These are phyloP conservation scores for Siphonodentalium dalli DNA, from an alignment of 2,888 invertebrate species.

Conservation along the genomic window DNA sequence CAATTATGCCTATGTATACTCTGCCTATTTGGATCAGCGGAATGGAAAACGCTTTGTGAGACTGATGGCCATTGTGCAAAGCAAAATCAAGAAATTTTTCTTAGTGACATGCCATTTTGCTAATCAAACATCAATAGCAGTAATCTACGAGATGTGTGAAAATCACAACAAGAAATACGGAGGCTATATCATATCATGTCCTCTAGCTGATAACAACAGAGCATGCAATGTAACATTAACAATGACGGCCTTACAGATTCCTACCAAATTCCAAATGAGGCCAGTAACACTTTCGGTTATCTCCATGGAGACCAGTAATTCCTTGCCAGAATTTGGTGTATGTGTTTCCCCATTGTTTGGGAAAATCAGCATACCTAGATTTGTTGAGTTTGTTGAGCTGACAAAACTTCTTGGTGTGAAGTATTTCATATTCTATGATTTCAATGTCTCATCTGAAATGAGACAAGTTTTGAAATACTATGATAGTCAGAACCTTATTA, in stretches of 20 bases:
- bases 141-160: conserved; percentile 52
- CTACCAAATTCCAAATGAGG: no score
- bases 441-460: conserved; percentile 30
- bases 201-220: conserved; percentile 22
- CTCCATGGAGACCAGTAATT: conserved; percentile 4
- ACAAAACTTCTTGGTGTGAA: conserved; percentile 51
- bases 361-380: conserved; percentile 30
- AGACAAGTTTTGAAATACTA: conserved; percentile 41
- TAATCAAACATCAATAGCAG: conserved; percentile 14
- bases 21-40: conserved; percentile 55
- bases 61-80: conserved; percentile 35
- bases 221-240: conserved; percentile 30
- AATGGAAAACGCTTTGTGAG: conserved; percentile 31
- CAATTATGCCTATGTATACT: conserved; percentile 52
- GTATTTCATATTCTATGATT: conserved; percentile 54
- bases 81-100: conserved; percentile 26
- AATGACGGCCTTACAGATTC: no score
- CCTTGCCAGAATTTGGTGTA: conserved; percentile 37
- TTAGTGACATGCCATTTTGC: conserved; percentile 37
- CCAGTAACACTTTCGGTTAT: conserved; percentile 25
- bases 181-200: conserved; percentile 52
- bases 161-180: conserved; percentile 51
- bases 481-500: conserved; percentile 32
- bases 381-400: conserved; percentile 57
- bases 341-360: conserved; percentile 59